Evolutionary conservation across 2,888 invertebrate genomes (phyloP), one percentile per base, ranked within the genome.

Genomic region (Chrysina gloriosa): DNA sequence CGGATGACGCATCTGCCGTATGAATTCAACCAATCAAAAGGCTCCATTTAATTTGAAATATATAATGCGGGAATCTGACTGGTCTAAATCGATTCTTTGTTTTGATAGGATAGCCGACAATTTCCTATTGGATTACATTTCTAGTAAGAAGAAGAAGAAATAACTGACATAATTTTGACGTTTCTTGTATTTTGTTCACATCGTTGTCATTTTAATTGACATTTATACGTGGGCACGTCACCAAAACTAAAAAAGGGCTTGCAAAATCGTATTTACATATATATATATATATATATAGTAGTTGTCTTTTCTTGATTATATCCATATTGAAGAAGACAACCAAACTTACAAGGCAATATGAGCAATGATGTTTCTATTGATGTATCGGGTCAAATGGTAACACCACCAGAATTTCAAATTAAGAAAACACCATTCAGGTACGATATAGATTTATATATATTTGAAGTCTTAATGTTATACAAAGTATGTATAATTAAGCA

Each of bases 311-410:
- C 9, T 1, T 9, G 2, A 50, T 21, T 11, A n/a, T 50, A 50
- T 25, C 50, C 19, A 21, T 25, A 2, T 50, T 21, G 6, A 1
- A 1, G 1, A 3, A n/a, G 3, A 45, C 6, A 7, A 19, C 11
- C 11, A 27, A 29, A 29, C 31, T 56, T 19, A 45, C 3, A 23
- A 11, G 9, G 3, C 9, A 66, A 56, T 39, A 80, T 80, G 79
- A 74, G 79, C 6, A 83, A 45, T 31, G 31, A 83, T 66, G 79
- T 83, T 42, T 69, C 79, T 16, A 77, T 84, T 14, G 82, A 84
- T 69, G 80, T 84, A 27, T 78, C 81, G 34, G 84, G 84, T 16
- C 75, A 80, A 50, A 83, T 84, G 79, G 79, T 79, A 58, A 69
- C 81, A 9, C 78, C 78, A 47, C 70, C 71, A 29, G 63, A 58